Evolutionary conservation across 2,113 vertebrate species (phyloP), one percentile per base, ranked within the genome.

Genomic region (Ophiodon elongatus): DNA sequence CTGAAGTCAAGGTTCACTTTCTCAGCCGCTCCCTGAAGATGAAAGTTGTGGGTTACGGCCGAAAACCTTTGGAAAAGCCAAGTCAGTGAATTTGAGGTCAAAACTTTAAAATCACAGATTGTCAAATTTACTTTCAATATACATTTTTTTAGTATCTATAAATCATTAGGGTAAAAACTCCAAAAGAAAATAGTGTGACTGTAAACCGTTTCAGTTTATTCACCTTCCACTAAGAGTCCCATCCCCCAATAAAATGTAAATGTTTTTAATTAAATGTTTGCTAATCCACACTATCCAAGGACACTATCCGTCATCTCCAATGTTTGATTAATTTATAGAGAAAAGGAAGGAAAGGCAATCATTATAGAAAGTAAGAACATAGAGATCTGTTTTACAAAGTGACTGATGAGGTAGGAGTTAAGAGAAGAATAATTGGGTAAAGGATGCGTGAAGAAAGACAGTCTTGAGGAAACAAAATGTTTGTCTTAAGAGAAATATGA

Each of bases 401-500:
- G 47, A 69, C 27, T 19, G 33, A 68, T 52, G 37, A 39, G 37
- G 31, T 4, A 13, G n/a, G 77, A 31, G 33, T 8, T 15, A 33
- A 39, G 3, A 37, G n/a, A 67, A 70, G 33, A 77, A 66, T 68
- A 56, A 54, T 41, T 0, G 10, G 15, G 31, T 41, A 70, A 67
- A 52, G 6, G 57, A 60, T 31, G 27, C 62, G 57, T 45, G 59
- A 59, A 45, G 39, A 62, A 52, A 27, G 39, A 23, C n/a, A 9
- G 59, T 37, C 25, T n/a, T 7, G 47, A 66, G 35, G 52, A 41
- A 33, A 35, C 25, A 23, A 17, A 19, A 41, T 45, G 57, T 64
- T n/a, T 17, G 33, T 73, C 78, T 75, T 21, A 4, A 54, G 47
- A 71, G 62, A 65, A 59, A 75, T 35, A 63, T n/a, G 54, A 45